Evolutionary conservation across 2,797 vertebrate species (phyloP).

Genomic region (Hoplostethus atlanticus): DNA sequence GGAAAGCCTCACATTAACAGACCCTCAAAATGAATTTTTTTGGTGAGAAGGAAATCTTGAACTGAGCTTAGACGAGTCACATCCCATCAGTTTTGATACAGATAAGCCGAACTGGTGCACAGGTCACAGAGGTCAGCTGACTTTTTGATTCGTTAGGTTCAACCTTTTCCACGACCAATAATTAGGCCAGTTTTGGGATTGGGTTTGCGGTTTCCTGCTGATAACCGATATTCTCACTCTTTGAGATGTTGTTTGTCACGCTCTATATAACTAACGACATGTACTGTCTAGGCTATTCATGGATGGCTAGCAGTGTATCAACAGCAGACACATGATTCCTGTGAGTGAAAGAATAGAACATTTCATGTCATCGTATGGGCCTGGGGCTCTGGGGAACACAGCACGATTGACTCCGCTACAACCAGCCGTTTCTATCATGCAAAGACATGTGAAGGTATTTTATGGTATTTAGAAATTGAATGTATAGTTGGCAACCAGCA

Average conservation of each 20-base stretch:
- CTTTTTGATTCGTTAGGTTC: neutral
- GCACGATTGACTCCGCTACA: neutral
- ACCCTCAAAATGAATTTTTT: neutral
- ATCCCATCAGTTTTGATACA: neutral
- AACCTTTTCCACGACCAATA: neutral
- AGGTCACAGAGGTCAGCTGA: neutral
- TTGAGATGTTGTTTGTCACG: neutral
- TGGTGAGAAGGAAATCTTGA: neutral
- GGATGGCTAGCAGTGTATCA: neutral
- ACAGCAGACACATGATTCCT: neutral
- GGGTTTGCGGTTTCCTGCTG: neutral
- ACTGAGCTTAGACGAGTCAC: neutral
- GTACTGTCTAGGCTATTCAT: neutral
- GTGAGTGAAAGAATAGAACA: neutral
- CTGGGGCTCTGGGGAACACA: neutral
- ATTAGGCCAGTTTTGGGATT: neutral
- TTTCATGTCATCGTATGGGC: neutral
- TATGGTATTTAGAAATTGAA: slow-evolving; percentile 1
- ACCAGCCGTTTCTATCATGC: neutral
- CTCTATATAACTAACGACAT: slow-evolving; percentile 1
- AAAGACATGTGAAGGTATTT: slow-evolving; percentile 3
- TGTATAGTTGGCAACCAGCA: slow-evolving; percentile 3
- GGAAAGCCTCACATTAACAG: neutral
- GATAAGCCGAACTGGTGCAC: neutral
- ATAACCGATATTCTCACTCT: neutral